A percentile compares a stretch with the other conserved stretches of the same genome.
Evolutionary conservation across 2,888 invertebrate genomes (phyloP).

Genomic region (Cybosia mesomella): DNA sequence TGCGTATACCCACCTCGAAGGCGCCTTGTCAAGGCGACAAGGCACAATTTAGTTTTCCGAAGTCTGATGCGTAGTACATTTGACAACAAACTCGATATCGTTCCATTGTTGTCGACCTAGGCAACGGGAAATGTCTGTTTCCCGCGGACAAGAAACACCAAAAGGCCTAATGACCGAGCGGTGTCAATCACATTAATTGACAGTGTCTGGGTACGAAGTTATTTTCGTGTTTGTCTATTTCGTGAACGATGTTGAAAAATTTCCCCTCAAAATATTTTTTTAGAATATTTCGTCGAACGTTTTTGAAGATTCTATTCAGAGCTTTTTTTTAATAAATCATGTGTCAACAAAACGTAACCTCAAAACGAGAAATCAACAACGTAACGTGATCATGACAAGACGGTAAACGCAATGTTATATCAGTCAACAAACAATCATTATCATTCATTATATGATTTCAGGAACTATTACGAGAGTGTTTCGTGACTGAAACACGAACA

Average conservation of each 20-base stretch:
- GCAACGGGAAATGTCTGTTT: conserved; percentile 57
- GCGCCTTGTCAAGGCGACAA: too few species aligned
- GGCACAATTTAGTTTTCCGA: not conserved
- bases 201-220: conserved; percentile 67
- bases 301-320: not conserved
- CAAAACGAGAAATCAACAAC: conserved; percentile 81
- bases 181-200: conserved; percentile 86
- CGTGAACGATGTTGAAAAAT: conserved; percentile 41
- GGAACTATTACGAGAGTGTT: conserved; percentile 44
- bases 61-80: not conserved
- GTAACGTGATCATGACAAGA: conserved; percentile 74
- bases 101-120: conserved; percentile 52
- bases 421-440: conserved; percentile 50
- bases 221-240: conserved; percentile 54
- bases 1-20: too few species aligned
- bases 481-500: conserved; percentile 66
- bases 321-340: conserved; percentile 54
- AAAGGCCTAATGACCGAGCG: conserved; percentile 77
- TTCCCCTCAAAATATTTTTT: conserved; percentile 16
- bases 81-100: conserved; percentile 25
- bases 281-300: conserved; percentile 11
- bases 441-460: conserved; percentile 46
- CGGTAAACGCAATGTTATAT: conserved; percentile 50
- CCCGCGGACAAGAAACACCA: conserved; percentile 49
- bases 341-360: conserved; percentile 83